Percentiles rank a stretch among this genome's conserved stretches.
phyloP scores from a whole-genome alignment of 2,888 invertebrate species.

The Hylaea fasciaria region DNA sequence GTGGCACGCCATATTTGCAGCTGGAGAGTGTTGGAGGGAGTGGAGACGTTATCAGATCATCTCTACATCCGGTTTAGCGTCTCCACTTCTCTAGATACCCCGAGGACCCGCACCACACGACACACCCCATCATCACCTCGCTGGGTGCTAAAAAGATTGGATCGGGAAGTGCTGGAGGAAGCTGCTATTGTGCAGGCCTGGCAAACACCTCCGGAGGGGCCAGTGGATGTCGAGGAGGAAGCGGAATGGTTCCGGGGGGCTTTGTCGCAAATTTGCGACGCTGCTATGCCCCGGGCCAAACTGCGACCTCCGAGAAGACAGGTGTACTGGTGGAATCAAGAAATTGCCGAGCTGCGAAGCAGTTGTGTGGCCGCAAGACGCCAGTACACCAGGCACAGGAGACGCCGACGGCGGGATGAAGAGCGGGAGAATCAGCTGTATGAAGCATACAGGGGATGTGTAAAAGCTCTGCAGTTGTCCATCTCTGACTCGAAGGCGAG shows the following conservation, averaged over 20 bases:
- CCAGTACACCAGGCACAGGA: slow-evolving; percentile 4
- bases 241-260: slow-evolving; percentile 7
- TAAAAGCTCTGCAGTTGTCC: neutral
- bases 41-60: slow-evolving; percentile 24
- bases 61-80: slow-evolving; percentile 20
- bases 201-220: neutral
- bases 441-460: neutral
- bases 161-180: neutral
- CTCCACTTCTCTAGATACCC: neutral
- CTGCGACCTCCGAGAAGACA: slow-evolving; percentile 3
- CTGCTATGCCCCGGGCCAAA: slow-evolving; percentile 2
- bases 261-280: slow-evolving; percentile 10
- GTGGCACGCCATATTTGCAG: slow-evolving; percentile 5
- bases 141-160: slow-evolving; percentile 14
- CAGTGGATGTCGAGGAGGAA: slow-evolving; percentile 9
- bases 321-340: slow-evolving; percentile 22
- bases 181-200: slow-evolving; percentile 14
- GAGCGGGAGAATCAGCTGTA: slow-evolving; percentile 1
- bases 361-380: slow-evolving; percentile 10
- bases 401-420: slow-evolving; percentile 3
- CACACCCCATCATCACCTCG: slow-evolving; percentile 12
- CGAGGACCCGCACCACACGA: neutral
- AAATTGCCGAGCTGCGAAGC: slow-evolving; percentile 7
- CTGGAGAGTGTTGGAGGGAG: slow-evolving; percentile 18
- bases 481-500: neutral